Conservation (phyloP, 64 coral and sea anemone genomes). For the Orbicella faveolata region DNA sequence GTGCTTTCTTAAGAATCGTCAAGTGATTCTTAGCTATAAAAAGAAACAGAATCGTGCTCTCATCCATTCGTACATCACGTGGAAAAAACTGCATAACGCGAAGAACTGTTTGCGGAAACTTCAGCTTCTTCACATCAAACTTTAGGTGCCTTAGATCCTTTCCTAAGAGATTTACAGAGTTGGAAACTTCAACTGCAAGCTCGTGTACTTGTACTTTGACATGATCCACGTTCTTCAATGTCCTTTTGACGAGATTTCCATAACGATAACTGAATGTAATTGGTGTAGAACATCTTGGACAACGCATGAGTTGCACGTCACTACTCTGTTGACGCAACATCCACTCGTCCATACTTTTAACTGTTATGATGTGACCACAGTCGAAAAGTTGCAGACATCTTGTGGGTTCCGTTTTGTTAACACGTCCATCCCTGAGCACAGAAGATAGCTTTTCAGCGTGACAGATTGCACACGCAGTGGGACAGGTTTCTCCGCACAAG, state of each 20-base stretch:
- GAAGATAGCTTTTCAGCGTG: constrained; percentile 20
- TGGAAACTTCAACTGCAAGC: not conserved
- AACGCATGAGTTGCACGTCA: constrained; percentile 1
- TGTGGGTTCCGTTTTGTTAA: constrained; percentile 2
- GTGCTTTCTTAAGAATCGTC: not conserved
- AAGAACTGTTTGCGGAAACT: not conserved
- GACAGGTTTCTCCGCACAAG: constrained; percentile 61
- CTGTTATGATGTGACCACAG: constrained; percentile 46
- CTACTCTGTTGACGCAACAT: not conserved
- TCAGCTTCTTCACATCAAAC: not conserved
- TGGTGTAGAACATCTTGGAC: constrained; percentile 28
- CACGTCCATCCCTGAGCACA: not conserved
- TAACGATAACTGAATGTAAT: constrained; percentile 47
- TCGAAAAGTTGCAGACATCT: constrained; percentile 42
- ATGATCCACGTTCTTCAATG: constrained; percentile 4
- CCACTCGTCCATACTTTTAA: constrained; percentile 38
- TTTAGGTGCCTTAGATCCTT: not conserved
- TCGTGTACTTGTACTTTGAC: not conserved
- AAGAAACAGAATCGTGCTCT: not conserved
- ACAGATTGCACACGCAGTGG: constrained; percentile 44
- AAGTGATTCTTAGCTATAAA: constrained; percentile 1
- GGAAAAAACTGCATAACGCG: not conserved
- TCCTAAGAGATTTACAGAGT: too few relatives aligned
- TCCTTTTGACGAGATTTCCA: constrained; percentile 23
- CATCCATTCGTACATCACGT: not conserved